Base-by-base conservation (phyloP, 2,888 invertebrate genomes). In the Meandrusa payeni region DNA sequence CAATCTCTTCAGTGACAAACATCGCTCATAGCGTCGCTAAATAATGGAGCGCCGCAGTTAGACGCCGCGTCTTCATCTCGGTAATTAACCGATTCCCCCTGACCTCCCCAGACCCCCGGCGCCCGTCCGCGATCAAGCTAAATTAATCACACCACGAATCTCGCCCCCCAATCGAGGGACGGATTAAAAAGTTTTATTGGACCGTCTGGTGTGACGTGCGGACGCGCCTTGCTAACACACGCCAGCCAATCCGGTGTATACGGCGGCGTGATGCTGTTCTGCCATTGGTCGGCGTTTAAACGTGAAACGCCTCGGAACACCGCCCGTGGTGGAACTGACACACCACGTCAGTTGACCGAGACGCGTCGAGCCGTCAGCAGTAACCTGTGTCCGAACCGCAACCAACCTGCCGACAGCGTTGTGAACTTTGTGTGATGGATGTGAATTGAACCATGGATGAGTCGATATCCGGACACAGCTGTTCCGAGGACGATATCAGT, bases 401-500 rank as follows among this genome's bases (percentile, higher is more conserved):
- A 34, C 54, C 55, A 65, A 59, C 62, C 74, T 64, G 69, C 73
- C 71, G 62, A 61, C 51, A 58, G 62, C 59, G 28, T 66, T 69
- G 85, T 80, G 81, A 73, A 78, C 74, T 27, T 41, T 76, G 75
- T 83, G 85, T 82, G 81, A 87, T 86, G 85, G 82, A 82, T 81
- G 71, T 86, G 82, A 83, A 71, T 56, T 62, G 65, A 65, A 68
- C 61, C 60, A 87, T 89, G 88, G 73, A 76, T 69, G 76, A 87
- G 78, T 79, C 77, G 71, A 78, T 83, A 81, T 76, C 80, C 60
- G 76, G 81, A 55, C 85, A 83, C 74, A 89, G 80, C 73, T 88
- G 81, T 70, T 87, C 83, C 67, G 87, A 94, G 55, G 94, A 93
- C 81, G 94, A 94, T 76, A 94, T 94, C 63, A 94, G 94, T 73